Conservation (phyloP, 2,888 invertebrate genomes). For the Apodemia hepburni region DNA sequence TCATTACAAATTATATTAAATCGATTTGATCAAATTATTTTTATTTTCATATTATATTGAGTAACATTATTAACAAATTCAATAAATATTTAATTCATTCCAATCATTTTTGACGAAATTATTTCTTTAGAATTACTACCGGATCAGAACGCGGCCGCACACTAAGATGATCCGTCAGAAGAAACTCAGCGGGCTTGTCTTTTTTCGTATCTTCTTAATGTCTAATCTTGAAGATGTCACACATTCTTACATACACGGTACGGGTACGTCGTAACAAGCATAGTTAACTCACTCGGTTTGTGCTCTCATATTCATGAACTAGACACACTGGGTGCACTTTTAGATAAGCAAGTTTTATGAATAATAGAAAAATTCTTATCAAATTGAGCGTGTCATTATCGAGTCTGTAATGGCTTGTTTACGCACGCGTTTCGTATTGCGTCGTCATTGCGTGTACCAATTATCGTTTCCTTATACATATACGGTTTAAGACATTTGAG, state of each 20-base stretch:
- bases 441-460: slow-evolving; percentile 26
- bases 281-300: neutral
- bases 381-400: slow-evolving; percentile 48
- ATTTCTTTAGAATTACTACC: no score
- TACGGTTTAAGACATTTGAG: neutral
- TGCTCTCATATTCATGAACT: neutral
- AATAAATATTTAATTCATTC: no score
- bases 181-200: no score
- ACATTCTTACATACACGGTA: no score
- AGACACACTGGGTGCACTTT: neutral
- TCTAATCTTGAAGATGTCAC: neutral
- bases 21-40: no score
- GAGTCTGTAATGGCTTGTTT: slow-evolving; percentile 28
- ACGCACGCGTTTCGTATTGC: slow-evolving; percentile 31
- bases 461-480: slow-evolving; percentile 21
- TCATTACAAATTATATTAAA: no score
- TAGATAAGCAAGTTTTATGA: slow-evolving; percentile 1
- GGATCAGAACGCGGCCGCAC: no score
- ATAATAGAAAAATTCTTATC: slow-evolving; percentile 34
- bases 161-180: no score
- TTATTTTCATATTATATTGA: no score
- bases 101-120: no score
- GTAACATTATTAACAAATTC: no score
- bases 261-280: no score
- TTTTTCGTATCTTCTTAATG: neutral